These are phyloP conservation scores for Pontoporia blainvillei DNA, from an alignment of 2,113 vertebrate species.

Conservation along the genomic window DNA sequence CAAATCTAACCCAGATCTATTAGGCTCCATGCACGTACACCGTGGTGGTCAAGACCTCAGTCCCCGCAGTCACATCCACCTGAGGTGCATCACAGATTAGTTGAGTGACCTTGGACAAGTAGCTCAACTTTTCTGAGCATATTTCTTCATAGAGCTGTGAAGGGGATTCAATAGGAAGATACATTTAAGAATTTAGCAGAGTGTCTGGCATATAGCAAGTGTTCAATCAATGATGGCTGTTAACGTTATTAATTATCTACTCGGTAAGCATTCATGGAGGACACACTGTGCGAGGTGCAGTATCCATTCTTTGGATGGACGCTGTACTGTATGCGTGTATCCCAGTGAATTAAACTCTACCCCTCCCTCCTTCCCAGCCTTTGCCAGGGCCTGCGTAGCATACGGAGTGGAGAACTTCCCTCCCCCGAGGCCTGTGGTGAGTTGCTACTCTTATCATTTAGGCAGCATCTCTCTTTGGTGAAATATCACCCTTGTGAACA, in stretches of 20 bases:
- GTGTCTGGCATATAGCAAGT: neutral
- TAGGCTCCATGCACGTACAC: neutral
- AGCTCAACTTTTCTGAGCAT: neutral
- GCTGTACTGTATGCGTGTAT: accelerated
- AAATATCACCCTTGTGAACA: conserved; percentile 71
- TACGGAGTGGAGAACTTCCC: neutral
- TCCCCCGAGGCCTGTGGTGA: neutral
- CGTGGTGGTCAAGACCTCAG: neutral
- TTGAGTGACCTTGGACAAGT: neutral
- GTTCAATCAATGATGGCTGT: neutral
- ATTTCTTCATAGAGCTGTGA: neutral
- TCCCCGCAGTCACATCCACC: neutral
- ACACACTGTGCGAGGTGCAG: neutral
- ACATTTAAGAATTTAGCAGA: neutral
- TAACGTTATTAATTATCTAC: neutral
- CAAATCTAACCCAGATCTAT: neutral
- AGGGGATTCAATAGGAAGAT: neutral
- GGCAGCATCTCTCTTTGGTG: conserved; percentile 72
- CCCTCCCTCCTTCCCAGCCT: neutral
- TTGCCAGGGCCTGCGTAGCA: neutral
- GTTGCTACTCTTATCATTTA: conserved; percentile 61
- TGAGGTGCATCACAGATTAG: neutral
- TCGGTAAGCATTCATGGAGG: neutral
- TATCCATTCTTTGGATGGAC: accelerated
- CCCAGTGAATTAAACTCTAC: neutral